These are phyloP conservation scores for Thereva nobilitata DNA, from an alignment of 2,888 invertebrate genomes.

Conservation along the genomic window DNA sequence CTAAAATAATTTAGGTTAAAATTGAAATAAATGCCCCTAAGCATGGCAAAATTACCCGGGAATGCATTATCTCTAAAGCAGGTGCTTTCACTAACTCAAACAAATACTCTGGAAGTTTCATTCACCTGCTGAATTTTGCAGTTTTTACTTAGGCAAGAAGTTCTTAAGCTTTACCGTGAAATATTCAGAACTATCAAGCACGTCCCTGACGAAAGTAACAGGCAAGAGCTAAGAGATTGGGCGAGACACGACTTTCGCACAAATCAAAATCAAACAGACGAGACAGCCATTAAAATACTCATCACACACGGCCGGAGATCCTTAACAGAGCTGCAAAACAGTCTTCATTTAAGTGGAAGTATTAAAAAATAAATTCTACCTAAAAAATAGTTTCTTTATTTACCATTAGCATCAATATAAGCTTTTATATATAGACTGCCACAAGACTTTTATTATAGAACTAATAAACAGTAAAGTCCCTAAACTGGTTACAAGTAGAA, in stretches of 20 bases:
- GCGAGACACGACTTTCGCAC: constrained; percentile 73
- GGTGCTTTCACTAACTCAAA: constrained; percentile 54
- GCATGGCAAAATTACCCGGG: constrained; percentile 58
- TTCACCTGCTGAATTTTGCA: constrained; percentile 56
- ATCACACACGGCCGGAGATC: constrained; percentile 72
- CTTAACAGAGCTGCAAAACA: constrained; percentile 68
- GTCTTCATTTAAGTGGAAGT: constrained; percentile 63
- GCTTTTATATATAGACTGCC: constrained; percentile 52
- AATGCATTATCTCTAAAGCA: constrained; percentile 65
- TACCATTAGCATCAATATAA: constrained; percentile 45
- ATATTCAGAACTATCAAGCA: constrained; percentile 70
- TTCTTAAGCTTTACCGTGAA: constrained; percentile 73
- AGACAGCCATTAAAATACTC: constrained; percentile 72
- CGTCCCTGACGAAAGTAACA: constrained; percentile 68
- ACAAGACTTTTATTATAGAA: constrained; percentile 66
- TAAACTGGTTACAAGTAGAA: constrained; percentile 70
- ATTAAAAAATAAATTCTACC: constrained; percentile 1
- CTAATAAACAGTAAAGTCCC: constrained; percentile 72
- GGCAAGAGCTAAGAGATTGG: constrained; percentile 72
- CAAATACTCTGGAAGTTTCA: constrained; percentile 12
- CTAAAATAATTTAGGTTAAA: no score
- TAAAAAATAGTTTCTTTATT: constrained; percentile 21
- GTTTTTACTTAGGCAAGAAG: constrained; percentile 81
- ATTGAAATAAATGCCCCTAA: background rate
- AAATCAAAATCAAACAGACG: constrained; percentile 73